Conservation (phyloP, 2,113 vertebrate genomes). For the Choloepus hoffmanni region DNA sequence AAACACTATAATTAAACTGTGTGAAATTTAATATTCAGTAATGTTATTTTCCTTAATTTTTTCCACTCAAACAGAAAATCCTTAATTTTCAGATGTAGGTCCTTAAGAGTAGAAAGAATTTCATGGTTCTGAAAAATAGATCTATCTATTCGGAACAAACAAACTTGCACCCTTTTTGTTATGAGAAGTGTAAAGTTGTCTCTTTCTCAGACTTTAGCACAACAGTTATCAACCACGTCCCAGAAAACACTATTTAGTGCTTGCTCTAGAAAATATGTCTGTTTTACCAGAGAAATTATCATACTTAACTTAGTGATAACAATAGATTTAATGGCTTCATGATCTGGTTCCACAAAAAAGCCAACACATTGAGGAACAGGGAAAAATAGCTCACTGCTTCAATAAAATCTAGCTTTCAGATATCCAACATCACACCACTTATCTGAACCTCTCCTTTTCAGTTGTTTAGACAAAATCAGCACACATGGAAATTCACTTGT, state of each 20-base stretch:
- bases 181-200: background rate
- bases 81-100: background rate
- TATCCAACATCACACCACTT: background rate
- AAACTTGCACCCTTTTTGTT: background rate
- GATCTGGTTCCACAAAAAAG: background rate
- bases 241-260: background rate
- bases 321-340: background rate
- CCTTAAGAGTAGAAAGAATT: background rate
- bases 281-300: background rate
- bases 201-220: slow-evolving; percentile 19
- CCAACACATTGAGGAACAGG: background rate
- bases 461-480: slow-evolving; percentile 6
- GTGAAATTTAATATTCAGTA: background rate
- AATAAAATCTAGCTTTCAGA: background rate
- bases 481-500: background rate
- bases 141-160: slow-evolving; percentile 25
- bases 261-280: slow-evolving; percentile 7
- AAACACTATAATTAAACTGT: background rate
- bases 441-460: background rate
- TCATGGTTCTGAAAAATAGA: slow-evolving; percentile 13
- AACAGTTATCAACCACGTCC: background rate
- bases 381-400: slow-evolving; percentile 1
- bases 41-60: background rate
- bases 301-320: background rate
- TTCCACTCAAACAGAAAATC: background rate